Base-by-base conservation (phyloP, 1,140 invertebrate species). In the Lepidostoma basale region DNA sequence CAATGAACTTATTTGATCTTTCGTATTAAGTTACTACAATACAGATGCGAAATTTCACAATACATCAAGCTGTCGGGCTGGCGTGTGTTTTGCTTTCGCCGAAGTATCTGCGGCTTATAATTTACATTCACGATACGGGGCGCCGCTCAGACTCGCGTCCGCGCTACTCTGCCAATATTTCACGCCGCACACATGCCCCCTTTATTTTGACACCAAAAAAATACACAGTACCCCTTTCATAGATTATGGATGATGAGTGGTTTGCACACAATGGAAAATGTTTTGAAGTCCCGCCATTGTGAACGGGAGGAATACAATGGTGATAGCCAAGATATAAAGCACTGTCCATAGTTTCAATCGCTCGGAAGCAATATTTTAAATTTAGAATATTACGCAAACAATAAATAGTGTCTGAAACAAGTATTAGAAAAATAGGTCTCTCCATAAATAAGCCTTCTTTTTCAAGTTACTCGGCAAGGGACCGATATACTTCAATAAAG, bases 41-140 rank as follows among this genome's bases (percentile, higher is more conserved):
- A 16, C 2, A 25, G 39, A 42, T 49, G 44, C 45, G 63, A 42
- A 36, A 66, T 64, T 62, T 70, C 36, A 26, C 47, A 65, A 70
- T 70, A 66, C 45, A 66, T 70, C 68, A 70, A 44, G 30, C 63
- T 67, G 68, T 70, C 63, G 62, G 44, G 54, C 39, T 33, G 39
- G 36, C 59, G 49, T 62, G 56, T 22, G 56, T 56, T 62, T 63
- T 42, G 22, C 52, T 60, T 63, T 26, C 22, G 22, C 26, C 10
- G n/a, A 39, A 49, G 54, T 54, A 69, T 64, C 36, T 69, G 42
- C 56, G 68, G 68, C 62, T 28, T 39, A 58, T 54, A 54, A 69
- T 69, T 69, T 60, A 69, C 68, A 69, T 69, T 69, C 62, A 65
- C 47, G 59, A 62, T 62, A 64, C 42, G 6, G 22, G 12, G 23